Evolutionary conservation across 2,888 invertebrate species (phyloP).

Genomic region (Cremastinae sp.): DNA sequence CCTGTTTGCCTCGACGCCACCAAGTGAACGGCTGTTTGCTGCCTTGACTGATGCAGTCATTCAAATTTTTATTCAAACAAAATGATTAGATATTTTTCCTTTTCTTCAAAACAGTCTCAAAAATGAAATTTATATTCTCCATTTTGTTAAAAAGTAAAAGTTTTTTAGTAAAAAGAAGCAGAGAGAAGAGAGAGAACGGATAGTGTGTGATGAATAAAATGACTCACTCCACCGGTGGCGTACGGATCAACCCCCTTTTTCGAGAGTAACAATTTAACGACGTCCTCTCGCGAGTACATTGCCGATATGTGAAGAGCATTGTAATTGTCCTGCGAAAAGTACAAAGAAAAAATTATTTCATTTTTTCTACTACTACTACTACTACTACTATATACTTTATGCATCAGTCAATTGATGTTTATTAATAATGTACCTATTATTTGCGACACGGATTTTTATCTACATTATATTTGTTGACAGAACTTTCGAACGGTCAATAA

Average conservation of each 20-base stretch:
- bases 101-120: too few relatives aligned
- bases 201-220: neutral
- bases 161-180: neutral
- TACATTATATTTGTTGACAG: too few relatives aligned
- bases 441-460: too few relatives aligned
- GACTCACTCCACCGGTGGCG: conserved; percentile 95
- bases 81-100: neutral
- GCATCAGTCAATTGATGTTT: too few relatives aligned
- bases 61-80: conserved; percentile 15
- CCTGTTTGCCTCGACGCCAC: conserved; percentile 96
- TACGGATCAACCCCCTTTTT: conserved; percentile 95
- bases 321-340: conserved; percentile 91
- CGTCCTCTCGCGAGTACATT: conserved; percentile 96
- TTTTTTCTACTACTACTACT: too few relatives aligned
- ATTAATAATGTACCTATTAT: too few relatives aligned
- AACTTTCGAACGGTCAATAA: too few relatives aligned
- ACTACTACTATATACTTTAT: too few relatives aligned
- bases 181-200: too few relatives aligned
- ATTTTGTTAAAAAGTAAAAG: conserved; percentile 17
- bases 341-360: conserved; percentile 1
- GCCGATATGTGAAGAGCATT: conserved; percentile 97
- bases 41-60: conserved; percentile 87
- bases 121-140: neutral
- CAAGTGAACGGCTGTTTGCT: conserved; percentile 96
- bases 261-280: conserved; percentile 92